Evolutionary conservation across 2,113 vertebrate genomes (phyloP), one percentile per base, ranked within the genome.

Genomic region (Alosa alosa): DNA sequence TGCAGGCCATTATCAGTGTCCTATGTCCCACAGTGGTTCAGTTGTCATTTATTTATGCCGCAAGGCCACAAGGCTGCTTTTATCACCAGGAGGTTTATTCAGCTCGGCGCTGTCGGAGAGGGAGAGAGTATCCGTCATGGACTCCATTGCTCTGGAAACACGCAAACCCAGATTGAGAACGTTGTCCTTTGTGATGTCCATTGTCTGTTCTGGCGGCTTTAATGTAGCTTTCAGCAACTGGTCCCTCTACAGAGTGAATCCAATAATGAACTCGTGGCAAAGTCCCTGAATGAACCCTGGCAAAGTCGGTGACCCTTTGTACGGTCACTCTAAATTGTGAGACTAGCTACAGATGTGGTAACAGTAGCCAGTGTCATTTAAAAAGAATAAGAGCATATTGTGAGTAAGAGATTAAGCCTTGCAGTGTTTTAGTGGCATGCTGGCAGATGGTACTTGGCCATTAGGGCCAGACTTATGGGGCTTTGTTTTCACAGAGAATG

Each of bases 31-130:
- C 64, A 2, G 64, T 3, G 83, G 22, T 84, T 41, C 64, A 31
- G 45, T 83, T 87, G 17, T 90, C 64, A 78, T 91, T 84, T 85
- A 88, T 88, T 85, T 57, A 89, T 87, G 85, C 20, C 1, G 11
- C 6, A 47, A 15, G 6, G 55, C 83, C 83, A 46, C 5, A 47
- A 84, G 86, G 82, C 72, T 25, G 36, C 57, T 84, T 90, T 88
- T 83, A 85, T 60, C n/a, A 31, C n/a, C 25, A 0, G 64, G n/a
- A 31, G 64, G 64, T 68, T 11, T 31, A 31, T 68, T 68, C 55
- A 60, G 64, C 64, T 1, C 64, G 10, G 64, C 3, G 7, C 64
- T 9, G 25, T 1, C 1, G 18, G n/a, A 68, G 64, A 31, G 64
- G 2, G 57, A 60, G 57, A 20, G 57, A 60, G 64, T 6, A 31